phyloP scores from a whole-genome alignment of 2,888 invertebrate genomes.

The Cyclophora albipunctata region DNA sequence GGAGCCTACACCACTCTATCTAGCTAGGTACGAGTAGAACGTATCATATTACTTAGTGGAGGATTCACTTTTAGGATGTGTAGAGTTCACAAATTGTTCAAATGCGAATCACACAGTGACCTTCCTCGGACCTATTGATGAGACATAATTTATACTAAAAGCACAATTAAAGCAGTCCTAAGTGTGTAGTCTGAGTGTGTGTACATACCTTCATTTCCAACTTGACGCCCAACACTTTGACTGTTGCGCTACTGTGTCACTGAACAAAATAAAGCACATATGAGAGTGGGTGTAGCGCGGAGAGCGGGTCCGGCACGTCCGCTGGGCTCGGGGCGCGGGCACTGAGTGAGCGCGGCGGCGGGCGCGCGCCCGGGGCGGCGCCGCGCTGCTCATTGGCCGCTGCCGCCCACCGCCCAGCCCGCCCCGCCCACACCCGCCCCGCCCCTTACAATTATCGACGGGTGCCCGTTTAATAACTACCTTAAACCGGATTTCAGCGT shows the following conservation, averaged over 20 bases:
- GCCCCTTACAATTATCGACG: conserved; percentile 36
- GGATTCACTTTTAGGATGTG: too few species aligned
- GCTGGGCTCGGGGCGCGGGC: conserved; percentile 1
- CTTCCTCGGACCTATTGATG: too few species aligned
- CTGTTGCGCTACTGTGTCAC: conserved; percentile 32
- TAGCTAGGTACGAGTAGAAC: too few species aligned
- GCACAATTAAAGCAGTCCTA: too few species aligned
- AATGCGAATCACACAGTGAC: too few species aligned
- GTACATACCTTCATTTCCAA: conserved; percentile 61
- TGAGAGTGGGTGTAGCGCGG: conserved; percentile 25
- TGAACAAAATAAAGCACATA: conserved; percentile 40
- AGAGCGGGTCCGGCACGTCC: conserved; percentile 23
- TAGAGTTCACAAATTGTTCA: too few species aligned
- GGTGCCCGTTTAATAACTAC: conserved; percentile 27
- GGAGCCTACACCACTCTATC: too few species aligned
- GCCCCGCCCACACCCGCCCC: conserved; percentile 17
- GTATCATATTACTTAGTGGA: too few species aligned
- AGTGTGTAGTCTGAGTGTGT: too few species aligned
- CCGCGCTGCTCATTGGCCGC: conserved; percentile 34
- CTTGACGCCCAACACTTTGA: conserved; percentile 58
- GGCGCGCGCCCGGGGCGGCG: conserved; percentile 32
- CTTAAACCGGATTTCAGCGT: conserved; percentile 31
- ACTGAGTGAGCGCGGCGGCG: conserved; percentile 2
- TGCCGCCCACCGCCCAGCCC: conserved; percentile 8
- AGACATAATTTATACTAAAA: too few species aligned